A percentile compares a stretch with the other conserved stretches of the same genome.
phyloP scores from a whole-genome alignment of 2,888 invertebrate species.

The Phragmatobia fuliginosa region DNA sequence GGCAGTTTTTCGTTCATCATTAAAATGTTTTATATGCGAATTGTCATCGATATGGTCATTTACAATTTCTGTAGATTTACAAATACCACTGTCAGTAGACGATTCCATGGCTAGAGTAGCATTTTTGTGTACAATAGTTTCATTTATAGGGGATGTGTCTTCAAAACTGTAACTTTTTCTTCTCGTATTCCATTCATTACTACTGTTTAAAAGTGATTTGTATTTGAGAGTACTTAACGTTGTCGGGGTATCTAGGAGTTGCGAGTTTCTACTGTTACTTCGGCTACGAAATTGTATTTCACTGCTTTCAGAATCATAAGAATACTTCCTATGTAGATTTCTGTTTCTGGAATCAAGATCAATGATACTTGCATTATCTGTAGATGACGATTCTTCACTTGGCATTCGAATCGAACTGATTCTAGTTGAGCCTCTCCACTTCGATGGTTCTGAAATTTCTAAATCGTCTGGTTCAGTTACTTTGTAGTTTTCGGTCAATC shows the following conservation, averaged over 20 bases:
- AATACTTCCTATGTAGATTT: slow-evolving; percentile 69
- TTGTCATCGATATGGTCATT: slow-evolving; percentile 69
- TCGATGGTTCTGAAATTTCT: slow-evolving; percentile 85
- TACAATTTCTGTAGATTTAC: slow-evolving; percentile 90
- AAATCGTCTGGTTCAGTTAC: slow-evolving; percentile 86
- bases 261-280: slow-evolving; percentile 66
- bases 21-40: slow-evolving; percentile 49
- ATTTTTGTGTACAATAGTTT: slow-evolving; percentile 70
- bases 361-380: slow-evolving; percentile 80
- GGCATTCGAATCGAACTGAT: slow-evolving; percentile 90
- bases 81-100: slow-evolving; percentile 93
- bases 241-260: slow-evolving; percentile 73
- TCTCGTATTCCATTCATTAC: slow-evolving; percentile 89
- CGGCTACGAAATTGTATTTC: slow-evolving; percentile 66
- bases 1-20: slow-evolving; percentile 57
- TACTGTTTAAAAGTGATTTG: slow-evolving; percentile 76
- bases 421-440: slow-evolving; percentile 89
- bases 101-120: slow-evolving; percentile 88
- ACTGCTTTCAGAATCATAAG: slow-evolving; percentile 74
- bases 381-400: slow-evolving; percentile 84
- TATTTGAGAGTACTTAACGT: slow-evolving; percentile 78
- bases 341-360: slow-evolving; percentile 73
- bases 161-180: slow-evolving; percentile 92
- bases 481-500: slow-evolving; percentile 76
- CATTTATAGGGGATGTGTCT: slow-evolving; percentile 74